Evolutionary conservation across 2,113 vertebrate genomes (phyloP).

Genomic region (Gnathonemus longibarbis): DNA sequence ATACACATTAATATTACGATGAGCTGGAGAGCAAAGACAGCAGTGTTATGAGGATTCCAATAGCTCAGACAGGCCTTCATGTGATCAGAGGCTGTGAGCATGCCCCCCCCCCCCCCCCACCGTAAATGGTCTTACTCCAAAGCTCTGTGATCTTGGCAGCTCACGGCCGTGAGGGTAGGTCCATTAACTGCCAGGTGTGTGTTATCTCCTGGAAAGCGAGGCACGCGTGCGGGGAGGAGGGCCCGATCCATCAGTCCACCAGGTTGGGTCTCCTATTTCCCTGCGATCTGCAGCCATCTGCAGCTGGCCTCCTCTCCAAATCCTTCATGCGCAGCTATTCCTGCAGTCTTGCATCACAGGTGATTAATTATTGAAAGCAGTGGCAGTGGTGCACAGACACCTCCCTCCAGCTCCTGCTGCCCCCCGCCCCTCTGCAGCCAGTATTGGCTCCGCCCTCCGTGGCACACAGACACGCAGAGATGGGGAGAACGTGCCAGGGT

Average conservation of each 20-base stretch:
- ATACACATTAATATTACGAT: not conserved
- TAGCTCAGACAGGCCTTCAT: not conserved
- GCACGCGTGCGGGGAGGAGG: not conserved
- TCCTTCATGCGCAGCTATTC: constrained; percentile 1
- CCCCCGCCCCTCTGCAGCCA: not conserved
- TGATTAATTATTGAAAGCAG: constrained; percentile 13
- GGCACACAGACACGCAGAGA: not conserved
- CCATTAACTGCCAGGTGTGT: not conserved
- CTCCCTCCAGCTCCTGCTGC: not conserved
- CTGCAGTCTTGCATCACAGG: not conserved
- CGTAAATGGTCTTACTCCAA: not conserved
- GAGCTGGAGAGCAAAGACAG: not conserved
- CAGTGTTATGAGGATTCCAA: not conserved
- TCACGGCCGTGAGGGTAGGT: not conserved
- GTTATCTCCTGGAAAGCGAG: not conserved
- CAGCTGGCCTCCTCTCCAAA: not conserved
- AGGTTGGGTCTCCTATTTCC: not conserved
- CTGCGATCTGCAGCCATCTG: not conserved
- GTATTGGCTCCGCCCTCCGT: not conserved
- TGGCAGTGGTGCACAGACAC: not conserved
- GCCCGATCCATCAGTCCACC: not conserved
- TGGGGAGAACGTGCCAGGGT: not conserved
- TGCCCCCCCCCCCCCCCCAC: not conserved
- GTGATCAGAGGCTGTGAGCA: not conserved
- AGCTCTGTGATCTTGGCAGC: not conserved